Conservation (phyloP, 2,797 vertebrate species). For the Petrocephalus schoutedeni region DNA sequence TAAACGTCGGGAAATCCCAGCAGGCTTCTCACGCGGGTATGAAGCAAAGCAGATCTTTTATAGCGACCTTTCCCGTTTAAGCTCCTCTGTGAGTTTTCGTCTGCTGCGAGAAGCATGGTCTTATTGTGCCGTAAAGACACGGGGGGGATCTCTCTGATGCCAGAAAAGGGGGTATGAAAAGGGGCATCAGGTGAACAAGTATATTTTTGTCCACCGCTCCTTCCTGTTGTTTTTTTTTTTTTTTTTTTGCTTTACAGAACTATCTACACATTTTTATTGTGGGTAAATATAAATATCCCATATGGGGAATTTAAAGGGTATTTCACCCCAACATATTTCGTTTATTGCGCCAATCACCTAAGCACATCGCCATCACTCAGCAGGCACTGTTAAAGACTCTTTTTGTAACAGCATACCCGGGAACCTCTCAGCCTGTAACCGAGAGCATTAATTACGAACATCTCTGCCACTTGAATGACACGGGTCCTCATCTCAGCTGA, state of each 20-base stretch:
- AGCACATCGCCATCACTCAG: not conserved
- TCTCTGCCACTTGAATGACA: not conserved
- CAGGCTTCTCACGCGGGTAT: not conserved
- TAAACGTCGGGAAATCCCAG: not conserved
- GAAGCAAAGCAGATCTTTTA: not conserved
- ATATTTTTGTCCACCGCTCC: not conserved
- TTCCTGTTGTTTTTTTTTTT: not conserved
- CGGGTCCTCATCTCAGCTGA: not conserved
- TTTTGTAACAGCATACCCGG: not conserved
- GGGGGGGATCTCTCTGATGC: not conserved
- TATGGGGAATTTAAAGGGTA: not conserved
- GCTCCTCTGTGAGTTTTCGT: not conserved
- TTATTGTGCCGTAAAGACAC: not conserved
- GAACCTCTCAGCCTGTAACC: not conserved
- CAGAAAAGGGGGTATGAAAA: not conserved
- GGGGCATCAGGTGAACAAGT: not conserved
- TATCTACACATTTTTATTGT: not conserved
- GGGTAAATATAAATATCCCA: not conserved
- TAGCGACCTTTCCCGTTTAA: not conserved
- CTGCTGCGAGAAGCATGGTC: not conserved
- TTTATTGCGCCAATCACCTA: not conserved
- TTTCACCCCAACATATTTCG: not conserved
- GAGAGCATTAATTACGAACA: not conserved
- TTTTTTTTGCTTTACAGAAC: not conserved
- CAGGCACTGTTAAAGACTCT: not conserved